Percentiles rank a stretch among this genome's conserved stretches.
Evolutionary conservation across 2,113 vertebrate genomes (phyloP).

Genomic region (Cyanistes caeruleus): DNA sequence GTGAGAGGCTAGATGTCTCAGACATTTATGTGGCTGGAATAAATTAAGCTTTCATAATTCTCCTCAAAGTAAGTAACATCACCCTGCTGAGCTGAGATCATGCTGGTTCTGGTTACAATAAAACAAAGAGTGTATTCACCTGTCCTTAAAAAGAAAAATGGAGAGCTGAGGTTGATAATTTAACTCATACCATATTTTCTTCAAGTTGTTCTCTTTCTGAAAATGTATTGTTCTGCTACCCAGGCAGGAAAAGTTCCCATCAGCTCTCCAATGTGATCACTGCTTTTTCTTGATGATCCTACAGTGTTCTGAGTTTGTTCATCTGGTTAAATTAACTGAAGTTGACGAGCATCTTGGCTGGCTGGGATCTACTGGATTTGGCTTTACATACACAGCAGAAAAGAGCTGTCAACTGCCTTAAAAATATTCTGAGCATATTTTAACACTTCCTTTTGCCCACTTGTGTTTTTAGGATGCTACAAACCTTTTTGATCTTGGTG

Average conservation of each 20-base stretch:
- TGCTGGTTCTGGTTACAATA: not conserved
- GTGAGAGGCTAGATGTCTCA: not conserved
- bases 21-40: not conserved
- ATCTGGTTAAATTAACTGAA: not conserved
- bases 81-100: not conserved
- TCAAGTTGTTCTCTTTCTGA: not conserved
- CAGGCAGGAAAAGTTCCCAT: not conserved
- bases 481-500: conserved; percentile 88
- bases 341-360: not conserved
- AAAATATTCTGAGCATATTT: not conserved
- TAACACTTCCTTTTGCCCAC: not conserved
- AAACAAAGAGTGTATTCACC: not conserved
- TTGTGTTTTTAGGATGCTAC: not conserved
- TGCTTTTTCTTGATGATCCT: not conserved
- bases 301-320: not conserved
- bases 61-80: not conserved
- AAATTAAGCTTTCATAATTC: not conserved
- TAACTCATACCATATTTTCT: not conserved
- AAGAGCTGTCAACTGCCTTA: not conserved
- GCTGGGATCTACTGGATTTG: not conserved
- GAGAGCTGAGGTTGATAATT: not conserved
- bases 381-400: not conserved
- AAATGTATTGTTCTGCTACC: not conserved
- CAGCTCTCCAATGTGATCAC: not conserved
- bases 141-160: not conserved